phyloP scores from a whole-genome alignment of 2,113 vertebrate species.

The Mystacornis crossleyi region DNA sequence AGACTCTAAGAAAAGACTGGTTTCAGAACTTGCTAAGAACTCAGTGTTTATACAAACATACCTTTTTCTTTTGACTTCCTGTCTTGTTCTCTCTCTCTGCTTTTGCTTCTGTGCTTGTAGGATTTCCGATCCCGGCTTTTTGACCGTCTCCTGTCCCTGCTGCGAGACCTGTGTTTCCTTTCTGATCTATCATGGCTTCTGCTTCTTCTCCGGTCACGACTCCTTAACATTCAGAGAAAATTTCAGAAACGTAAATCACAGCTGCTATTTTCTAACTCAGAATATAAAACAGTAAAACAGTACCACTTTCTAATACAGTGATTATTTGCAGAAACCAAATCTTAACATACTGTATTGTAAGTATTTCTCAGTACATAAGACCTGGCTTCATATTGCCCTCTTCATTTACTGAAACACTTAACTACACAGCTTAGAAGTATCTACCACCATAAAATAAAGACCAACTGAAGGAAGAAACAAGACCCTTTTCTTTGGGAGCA shows the following conservation, averaged over 20 bases:
- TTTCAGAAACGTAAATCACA: background rate
- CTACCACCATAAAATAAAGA: background rate
- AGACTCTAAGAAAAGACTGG: background rate
- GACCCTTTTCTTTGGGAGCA: background rate
- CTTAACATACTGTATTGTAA: background rate
- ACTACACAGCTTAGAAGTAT: background rate
- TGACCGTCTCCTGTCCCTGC: conserved; percentile 88
- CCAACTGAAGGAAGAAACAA: background rate
- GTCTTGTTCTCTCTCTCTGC: conserved; percentile 86
- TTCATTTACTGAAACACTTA: background rate
- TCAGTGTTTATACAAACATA: conserved; percentile 64
- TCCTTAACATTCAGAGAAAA: conserved; percentile 69
- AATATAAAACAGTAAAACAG: background rate
- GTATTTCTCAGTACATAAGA: background rate
- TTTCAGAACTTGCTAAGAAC: background rate
- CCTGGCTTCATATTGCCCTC: background rate
- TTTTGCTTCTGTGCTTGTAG: conserved; percentile 91
- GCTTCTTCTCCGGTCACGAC: conserved; percentile 88
- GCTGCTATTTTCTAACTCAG: background rate
- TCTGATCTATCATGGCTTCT: conserved; percentile 86
- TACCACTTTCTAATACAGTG: background rate
- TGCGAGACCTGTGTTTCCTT: conserved; percentile 92
- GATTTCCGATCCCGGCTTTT: conserved; percentile 93
- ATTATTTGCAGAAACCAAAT: background rate
- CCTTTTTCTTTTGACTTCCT: conserved; percentile 96